Base-by-base conservation (phyloP, 1,140 invertebrate genomes). In the Eriosoma lanigerum region DNA sequence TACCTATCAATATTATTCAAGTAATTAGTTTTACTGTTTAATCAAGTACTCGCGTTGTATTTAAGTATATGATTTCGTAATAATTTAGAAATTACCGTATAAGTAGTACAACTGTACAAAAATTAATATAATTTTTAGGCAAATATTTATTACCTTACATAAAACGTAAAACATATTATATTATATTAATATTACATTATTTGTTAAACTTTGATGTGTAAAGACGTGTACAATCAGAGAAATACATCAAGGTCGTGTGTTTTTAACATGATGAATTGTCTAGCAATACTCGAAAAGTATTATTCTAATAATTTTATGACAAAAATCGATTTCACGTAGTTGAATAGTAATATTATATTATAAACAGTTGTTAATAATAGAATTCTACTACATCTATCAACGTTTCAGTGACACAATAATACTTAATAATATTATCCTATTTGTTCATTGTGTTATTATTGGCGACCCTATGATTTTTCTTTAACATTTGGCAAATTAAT, bases 191-290 rank as follows among this genome's bases (percentile, higher is more conserved):
- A 38, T n/a, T n/a, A n/a, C n/a, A n/a, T n/a, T n/a, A n/a, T n/a
- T n/a, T n/a, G n/a, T n/a, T n/a, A n/a, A n/a, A n/a, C n/a, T n/a
- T n/a, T n/a, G n/a, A n/a, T n/a, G n/a, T n/a, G n/a, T n/a, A n/a
- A n/a, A n/a, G n/a, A n/a, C n/a, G n/a, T 64, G 38, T 17, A 38
- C 29, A 4, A 10, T 8, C 32, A 19, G 17, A 66, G 32, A 29
- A 19, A 66, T 66, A 66, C 32, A 38, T 66, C 62, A 66, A 66
- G 19, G 62, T 29, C 32, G 38, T 38, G 6, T 38, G 32, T 29
- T 66, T 66, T n/a, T 29, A 29, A 66, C 62, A 66, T 66, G 62
- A 66, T 66, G 17, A 66, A 66, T 66, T 66, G 32, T 5, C 32
- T 38, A 32, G 19, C 26, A 32, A 32, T 19, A 29, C 26, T 62